Percentiles rank a stretch among this genome's conserved stretches.
Evolutionary conservation across 2,113 vertebrate genomes (phyloP).

Genomic region (Lagopus leucura): DNA sequence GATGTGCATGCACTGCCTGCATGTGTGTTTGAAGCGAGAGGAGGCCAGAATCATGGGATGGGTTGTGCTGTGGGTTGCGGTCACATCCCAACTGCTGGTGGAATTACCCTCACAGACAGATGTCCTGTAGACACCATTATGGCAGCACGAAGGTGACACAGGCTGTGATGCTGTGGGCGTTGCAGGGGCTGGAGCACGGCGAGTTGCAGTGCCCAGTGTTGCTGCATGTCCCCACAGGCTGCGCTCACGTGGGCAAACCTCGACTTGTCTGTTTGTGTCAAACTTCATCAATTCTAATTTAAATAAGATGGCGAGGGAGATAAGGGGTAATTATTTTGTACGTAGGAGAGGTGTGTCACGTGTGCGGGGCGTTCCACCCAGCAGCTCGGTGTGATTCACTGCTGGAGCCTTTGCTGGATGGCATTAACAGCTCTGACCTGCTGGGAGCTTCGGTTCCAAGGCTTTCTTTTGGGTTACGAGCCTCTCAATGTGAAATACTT

Average conservation of each 20-base stretch:
- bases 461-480: background rate
- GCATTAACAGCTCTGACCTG: background rate
- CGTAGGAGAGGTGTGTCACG: conserved; percentile 3
- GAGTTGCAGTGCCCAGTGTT: background rate
- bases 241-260: background rate
- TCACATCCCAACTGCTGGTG: conserved; percentile 17
- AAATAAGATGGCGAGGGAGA: conserved; percentile 54
- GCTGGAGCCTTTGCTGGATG: background rate
- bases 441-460: background rate
- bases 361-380: conserved; percentile 8
- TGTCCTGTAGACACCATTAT: background rate
- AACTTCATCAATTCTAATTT: conserved; percentile 41
- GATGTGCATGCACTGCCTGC: rapidly evolving
- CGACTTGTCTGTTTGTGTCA: conserved; percentile 60
- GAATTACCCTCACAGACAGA: background rate
- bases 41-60: conserved; percentile 55
- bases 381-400: background rate
- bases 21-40: background rate
- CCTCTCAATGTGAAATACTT: background rate
- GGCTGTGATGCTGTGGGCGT: background rate
- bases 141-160: background rate
- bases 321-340: conserved; percentile 48
- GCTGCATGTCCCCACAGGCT: background rate
- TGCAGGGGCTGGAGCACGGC: background rate
- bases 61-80: conserved; percentile 49